Percentiles rank a stretch among this genome's conserved stretches.
These are phyloP conservation scores for Ptychochromis oligacanthus DNA, from an alignment of 2,113 vertebrate species.

Conservation along the genomic window DNA sequence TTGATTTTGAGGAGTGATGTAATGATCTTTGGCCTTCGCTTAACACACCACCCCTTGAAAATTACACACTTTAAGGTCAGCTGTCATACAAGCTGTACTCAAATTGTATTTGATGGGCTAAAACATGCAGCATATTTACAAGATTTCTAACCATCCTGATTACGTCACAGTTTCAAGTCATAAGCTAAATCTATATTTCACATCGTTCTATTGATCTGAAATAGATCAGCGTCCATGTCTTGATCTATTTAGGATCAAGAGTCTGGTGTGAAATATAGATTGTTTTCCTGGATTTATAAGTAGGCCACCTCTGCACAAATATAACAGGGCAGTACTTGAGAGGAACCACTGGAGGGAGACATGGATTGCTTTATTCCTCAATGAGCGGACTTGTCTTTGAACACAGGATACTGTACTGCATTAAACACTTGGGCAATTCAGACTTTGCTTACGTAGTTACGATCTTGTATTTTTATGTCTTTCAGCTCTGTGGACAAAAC, in stretches of 20 bases:
- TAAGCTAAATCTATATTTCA: slow-evolving; percentile 12
- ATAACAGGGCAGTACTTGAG: not conserved
- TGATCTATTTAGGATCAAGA: slow-evolving; percentile 34
- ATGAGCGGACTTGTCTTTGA: not conserved
- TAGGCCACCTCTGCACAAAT: not conserved
- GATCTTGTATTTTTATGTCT: slow-evolving; percentile 27
- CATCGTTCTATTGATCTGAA: slow-evolving; percentile 8
- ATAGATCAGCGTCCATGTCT: slow-evolving; percentile 3
- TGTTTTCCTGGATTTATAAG: not conserved
- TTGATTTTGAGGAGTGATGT: not conserved
- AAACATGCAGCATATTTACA: not conserved
- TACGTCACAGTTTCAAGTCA: not conserved
- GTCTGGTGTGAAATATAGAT: slow-evolving; percentile 30
- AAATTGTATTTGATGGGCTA: not conserved
- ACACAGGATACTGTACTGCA: not conserved
- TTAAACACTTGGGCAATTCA: not conserved
- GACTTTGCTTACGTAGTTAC: not conserved
- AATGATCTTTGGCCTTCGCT: not conserved
- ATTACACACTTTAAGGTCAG: not conserved
- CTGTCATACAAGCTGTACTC: not conserved
- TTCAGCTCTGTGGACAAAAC: slow-evolving; percentile 95
- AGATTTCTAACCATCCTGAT: not conserved
- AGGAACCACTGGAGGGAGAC: slow-evolving; percentile 60
- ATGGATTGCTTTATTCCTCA: slow-evolving; percentile 2
- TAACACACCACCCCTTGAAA: not conserved